Evolutionary conservation across 2,888 invertebrate species (phyloP), one percentile per base, ranked within the genome.

Genomic region (Tachina lurida): DNA sequence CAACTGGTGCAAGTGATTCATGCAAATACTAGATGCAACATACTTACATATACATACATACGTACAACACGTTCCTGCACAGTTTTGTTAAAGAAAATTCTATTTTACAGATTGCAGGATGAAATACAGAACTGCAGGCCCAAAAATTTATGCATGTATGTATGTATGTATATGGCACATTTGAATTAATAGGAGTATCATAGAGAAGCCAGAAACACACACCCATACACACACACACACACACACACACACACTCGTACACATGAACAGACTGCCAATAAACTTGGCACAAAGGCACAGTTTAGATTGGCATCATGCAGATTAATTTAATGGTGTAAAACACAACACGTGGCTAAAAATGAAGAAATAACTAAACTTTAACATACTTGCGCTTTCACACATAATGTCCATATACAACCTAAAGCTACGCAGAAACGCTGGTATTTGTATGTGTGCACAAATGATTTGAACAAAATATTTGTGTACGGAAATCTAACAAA

Each of bases 251-350:
- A 73, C 31, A 15, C 19, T 54, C 41, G 49, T 41, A 70, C 22
- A 13, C n/a, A 58, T 15, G 15, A 10, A 58, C 31, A 15, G 8
- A 13, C 70, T 19, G 3, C 10, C 47, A 56, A 78, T 68, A 73
- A 68, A 84, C 49, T 67, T 73, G 71, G 52, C 83, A 83, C 60
- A 73, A 77, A 77, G 49, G 60, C 83, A 77, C 65, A 77, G 56
- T 70, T 71, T 73, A 15, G 41, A 76, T 54, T 63, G 13, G 67
- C 41, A 65, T 45, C 73, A 15, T 70, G 43, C 17, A 70, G 63
- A 56, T 22, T 73, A 63, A 76, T 63, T 76, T 73, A 73, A 77
- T 83, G 65, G 65, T 67, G 73, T 67, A 83, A 75, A 77, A 60
- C 54, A 45, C 70, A 79, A 56, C 65, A 65, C 62, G 71, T 63